Evolutionary conservation across 2,888 invertebrate species (phyloP), one percentile per base, ranked within the genome.

Genomic region (Oithona nana): DNA sequence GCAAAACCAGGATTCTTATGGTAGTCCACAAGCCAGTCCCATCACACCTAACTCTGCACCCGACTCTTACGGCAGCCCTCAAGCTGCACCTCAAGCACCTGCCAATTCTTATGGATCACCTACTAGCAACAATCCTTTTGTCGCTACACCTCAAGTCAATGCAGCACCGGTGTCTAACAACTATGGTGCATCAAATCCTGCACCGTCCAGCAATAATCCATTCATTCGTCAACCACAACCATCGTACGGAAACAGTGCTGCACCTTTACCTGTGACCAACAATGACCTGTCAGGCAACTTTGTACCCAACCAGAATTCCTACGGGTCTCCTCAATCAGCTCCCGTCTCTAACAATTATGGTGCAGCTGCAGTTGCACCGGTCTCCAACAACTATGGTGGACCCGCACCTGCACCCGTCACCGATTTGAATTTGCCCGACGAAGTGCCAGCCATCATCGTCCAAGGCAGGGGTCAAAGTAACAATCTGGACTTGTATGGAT

Each of bases 51-150:
- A 24, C 22, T 54, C 54, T 16, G 54, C 54, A 54, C 54, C 54
- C 16, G 54, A 54, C 54, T 54, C 54, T 54, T 54, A 54, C 24
- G 54, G 54, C 6, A 24, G 13, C 26, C 54, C 54, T 26, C 54
- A 54, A 24, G 6, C 39, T 39, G 39, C 39, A 39, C 39, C 39
- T 39, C 39, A 39, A 39, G 39, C 39, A 39, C 39, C 39, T 39
- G 39, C 39, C 6, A 11, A 6, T 11, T 11, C 39, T 11, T 39
- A 39, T 16, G 39, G 39, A 39, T 6, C 39, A 39, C 39, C 39
- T 39, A 39, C 39, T 16, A 6, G 8, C 39, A 39, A 39, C 39
- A 39, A 39, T 39, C 6, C 8, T 16, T 39, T 11, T 39, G 39
- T 6, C 39, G 6, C 39, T 16, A 11, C 39, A 6, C 39, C 39